phyloP scores from a whole-genome alignment of 2,113 vertebrate genomes.

The Sebastes schlegelii region DNA sequence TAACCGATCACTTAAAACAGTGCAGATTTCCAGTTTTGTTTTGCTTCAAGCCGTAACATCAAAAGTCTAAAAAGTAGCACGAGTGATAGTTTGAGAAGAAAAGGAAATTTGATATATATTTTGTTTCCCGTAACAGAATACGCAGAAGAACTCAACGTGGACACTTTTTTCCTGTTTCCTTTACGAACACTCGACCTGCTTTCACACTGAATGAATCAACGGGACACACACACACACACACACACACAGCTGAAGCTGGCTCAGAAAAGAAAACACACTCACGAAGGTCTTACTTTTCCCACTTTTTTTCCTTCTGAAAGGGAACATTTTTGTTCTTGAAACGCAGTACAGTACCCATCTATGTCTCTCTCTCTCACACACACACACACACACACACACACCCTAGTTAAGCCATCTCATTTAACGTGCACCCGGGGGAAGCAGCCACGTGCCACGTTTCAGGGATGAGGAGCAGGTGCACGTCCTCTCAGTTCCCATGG shows the following conservation, averaged over 20 bases:
- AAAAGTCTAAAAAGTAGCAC: slow-evolving; percentile 44
- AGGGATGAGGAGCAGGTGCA: background rate
- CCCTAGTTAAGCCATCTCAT: slow-evolving; percentile 2
- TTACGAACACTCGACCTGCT: background rate
- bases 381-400: slow-evolving; percentile 9
- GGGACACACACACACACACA: slow-evolving; percentile 6
- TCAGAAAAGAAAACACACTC: slow-evolving; percentile 52
- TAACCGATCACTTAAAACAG: slow-evolving; percentile 1
- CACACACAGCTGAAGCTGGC: slow-evolving; percentile 38
- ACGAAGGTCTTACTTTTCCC: slow-evolving; percentile 8
- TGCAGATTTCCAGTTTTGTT: slow-evolving; percentile 51
- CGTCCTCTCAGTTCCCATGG: slow-evolving; percentile 49
- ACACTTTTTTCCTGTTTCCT: background rate
- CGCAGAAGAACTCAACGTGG: slow-evolving; percentile 34
- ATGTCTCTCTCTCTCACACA: background rate
- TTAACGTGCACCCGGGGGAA: slow-evolving; percentile 8
- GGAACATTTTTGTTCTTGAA: slow-evolving; percentile 44
- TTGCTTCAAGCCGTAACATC: slow-evolving; percentile 41
- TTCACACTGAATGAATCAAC: slow-evolving; percentile 21
- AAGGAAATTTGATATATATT: background rate
- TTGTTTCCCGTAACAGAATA: slow-evolving; percentile 30
- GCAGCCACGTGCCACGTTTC: slow-evolving; percentile 22
- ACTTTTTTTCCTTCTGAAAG: slow-evolving; percentile 15
- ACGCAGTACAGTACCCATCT: slow-evolving; percentile 23
- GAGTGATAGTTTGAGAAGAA: slow-evolving; percentile 36